Evolutionary conservation across 2,888 invertebrate genomes (phyloP), one percentile per base, ranked within the genome.

Genomic region (Drosophila kuntzei): DNA sequence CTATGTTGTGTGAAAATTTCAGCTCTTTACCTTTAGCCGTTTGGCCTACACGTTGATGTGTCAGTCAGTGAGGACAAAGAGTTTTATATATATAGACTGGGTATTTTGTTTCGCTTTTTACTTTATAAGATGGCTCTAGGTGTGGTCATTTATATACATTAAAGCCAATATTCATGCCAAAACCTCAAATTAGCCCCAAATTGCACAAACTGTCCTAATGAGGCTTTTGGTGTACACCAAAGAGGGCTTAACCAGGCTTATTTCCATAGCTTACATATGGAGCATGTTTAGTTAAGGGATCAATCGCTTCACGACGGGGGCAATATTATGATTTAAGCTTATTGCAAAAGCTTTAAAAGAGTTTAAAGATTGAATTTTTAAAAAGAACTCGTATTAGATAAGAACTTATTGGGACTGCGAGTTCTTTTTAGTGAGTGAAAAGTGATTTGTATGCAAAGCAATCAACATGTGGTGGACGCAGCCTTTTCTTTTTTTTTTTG

Each of bases 381-480:
- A 60, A 57, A 51, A 25, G 14, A n/a, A n/a, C n/a, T n/a, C n/a
- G n/a, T 14, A 8, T 20, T 54, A 36, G 54, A 44, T 71, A 7
- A n/a, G 7, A 34, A 76, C 27, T 55, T 69, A 37, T 25, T n/a
- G 18, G 43, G 8, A 32, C 22, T 22, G 0, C 8, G 8, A 16
- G 16, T 11, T 49, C 22, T n/a, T 11, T 3, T 37, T 44, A 39
- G 44, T 54, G 25, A 44, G 44, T 32, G 11, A 27, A 43, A 63
- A 58, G 34, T 61, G 53, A 50, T 65, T 61, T 58, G 61, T 65
- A 41, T 74, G 79, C 47, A 39, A 46, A 70, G 59, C 76, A 78
- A 78, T 78, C 76, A 78, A 76, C 75, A 74, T 65, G 70, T 74
- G 64, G 34, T 20, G 5, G 44, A 57, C 37, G 47, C n/a, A 12